These are phyloP conservation scores for Drosophila falleni DNA, from an alignment of 2,888 invertebrate genomes.

Conservation along the genomic window DNA sequence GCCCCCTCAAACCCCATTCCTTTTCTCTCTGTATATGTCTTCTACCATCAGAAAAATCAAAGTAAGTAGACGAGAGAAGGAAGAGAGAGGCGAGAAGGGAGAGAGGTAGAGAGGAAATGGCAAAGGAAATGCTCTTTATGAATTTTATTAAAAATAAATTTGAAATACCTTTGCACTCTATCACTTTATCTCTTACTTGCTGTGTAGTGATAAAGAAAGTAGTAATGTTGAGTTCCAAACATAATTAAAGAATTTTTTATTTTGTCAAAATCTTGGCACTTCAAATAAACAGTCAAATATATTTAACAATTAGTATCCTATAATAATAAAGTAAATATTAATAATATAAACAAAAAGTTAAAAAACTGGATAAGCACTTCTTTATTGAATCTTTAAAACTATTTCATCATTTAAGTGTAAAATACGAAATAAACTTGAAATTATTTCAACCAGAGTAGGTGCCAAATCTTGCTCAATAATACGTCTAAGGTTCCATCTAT, in stretches of 20 bases:
- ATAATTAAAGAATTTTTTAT: too few species aligned
- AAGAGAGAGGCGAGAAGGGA: too few species aligned
- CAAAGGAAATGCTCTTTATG: constrained; percentile 56
- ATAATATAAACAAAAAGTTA: too few species aligned
- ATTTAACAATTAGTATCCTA: too few species aligned
- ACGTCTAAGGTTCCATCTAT: background rate
- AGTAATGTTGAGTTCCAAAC: background rate
- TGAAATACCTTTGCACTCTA: constrained; percentile 6
- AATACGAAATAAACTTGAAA: too few species aligned
- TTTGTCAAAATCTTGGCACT: too few species aligned
- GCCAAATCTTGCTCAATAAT: background rate
- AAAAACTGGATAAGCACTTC: too few species aligned
- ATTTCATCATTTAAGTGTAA: too few species aligned
- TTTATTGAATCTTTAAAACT: too few species aligned
- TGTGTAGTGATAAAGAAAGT: background rate
- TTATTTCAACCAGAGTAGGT: too few species aligned
- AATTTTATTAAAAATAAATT: constrained; percentile 51
- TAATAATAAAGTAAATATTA: too few species aligned
- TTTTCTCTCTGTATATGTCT: background rate
- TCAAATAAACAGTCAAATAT: too few species aligned
- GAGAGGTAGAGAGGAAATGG: background rate
- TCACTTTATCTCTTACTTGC: background rate
- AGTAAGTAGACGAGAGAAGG: constrained; percentile 16
- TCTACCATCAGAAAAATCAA: constrained; percentile 14
- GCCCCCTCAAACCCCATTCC: background rate